Evolutionary conservation across 2,888 invertebrate species (phyloP).

Genomic region (Aleiodes alternator): DNA sequence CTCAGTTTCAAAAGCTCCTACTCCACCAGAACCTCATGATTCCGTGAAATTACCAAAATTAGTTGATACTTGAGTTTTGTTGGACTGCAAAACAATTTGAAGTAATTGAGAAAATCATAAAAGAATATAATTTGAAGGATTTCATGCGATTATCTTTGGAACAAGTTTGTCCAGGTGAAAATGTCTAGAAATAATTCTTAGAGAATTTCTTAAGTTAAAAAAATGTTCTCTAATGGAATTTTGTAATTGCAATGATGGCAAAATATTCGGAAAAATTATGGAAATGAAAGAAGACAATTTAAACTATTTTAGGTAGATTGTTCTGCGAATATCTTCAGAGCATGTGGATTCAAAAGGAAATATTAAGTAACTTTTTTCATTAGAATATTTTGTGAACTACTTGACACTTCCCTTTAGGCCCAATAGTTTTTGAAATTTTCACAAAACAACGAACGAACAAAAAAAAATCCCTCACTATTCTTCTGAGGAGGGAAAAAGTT

Average conservation of each 20-base stretch:
- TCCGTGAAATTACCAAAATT: slow-evolving; percentile 62
- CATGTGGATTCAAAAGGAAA: too few relatives aligned
- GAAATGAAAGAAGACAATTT: too few relatives aligned
- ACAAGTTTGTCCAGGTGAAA: too few relatives aligned
- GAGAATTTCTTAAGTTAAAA: background rate
- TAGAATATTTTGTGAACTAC: too few relatives aligned
- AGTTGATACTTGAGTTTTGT: slow-evolving; percentile 57
- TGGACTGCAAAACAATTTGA: slow-evolving; percentile 51
- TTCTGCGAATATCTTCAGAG: too few relatives aligned
- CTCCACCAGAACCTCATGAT: slow-evolving; percentile 45
- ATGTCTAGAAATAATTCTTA: background rate
- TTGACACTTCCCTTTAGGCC: too few relatives aligned
- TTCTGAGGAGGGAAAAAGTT: background rate
- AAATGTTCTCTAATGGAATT: too few relatives aligned
- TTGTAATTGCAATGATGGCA: too few relatives aligned
- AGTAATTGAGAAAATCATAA: slow-evolving; percentile 48
- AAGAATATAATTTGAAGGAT: background rate
- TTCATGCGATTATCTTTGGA: too few relatives aligned
- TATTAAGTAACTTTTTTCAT: too few relatives aligned
- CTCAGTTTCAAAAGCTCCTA: slow-evolving; percentile 48
- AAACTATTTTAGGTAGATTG: too few relatives aligned
- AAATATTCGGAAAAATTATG: too few relatives aligned
- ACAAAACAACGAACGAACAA: background rate
- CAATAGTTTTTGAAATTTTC: background rate
- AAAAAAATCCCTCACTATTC: background rate